Percentiles rank a stretch among this genome's conserved stretches.
Evolutionary conservation across 2,888 invertebrate genomes (phyloP).

Genomic region (Agrochola circellaris): DNA sequence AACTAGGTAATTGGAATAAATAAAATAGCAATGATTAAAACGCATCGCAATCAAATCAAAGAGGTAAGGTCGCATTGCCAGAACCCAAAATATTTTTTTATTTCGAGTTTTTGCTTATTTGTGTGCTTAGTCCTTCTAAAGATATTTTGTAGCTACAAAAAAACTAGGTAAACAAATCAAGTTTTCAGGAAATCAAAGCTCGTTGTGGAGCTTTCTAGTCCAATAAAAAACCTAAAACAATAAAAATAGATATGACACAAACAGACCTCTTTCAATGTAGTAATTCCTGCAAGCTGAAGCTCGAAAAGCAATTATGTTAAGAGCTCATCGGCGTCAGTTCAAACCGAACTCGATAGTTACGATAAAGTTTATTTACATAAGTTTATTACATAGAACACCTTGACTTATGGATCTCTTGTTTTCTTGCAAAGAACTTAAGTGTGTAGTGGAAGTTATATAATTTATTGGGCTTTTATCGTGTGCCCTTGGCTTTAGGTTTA

Average conservation of each 20-base stretch:
- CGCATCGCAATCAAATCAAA: neutral
- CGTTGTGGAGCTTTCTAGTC: too few relatives aligned
- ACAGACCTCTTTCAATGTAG: conserved; percentile 2
- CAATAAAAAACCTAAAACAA: neutral
- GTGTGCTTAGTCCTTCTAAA: neutral
- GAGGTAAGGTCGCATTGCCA: neutral
- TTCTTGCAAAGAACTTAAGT: conserved; percentile 36
- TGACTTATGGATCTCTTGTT: conserved; percentile 46
- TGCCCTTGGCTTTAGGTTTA: conserved; percentile 16
- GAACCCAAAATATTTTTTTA: neutral
- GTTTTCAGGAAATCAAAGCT: neutral
- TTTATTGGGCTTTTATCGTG: conserved; percentile 52
- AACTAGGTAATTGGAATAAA: neutral
- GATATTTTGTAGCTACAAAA: too few relatives aligned
- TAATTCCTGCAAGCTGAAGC: conserved; percentile 31
- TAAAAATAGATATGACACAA: conserved; percentile 7
- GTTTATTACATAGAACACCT: neutral
- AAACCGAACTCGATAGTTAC: conserved; percentile 24
- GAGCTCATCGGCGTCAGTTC: conserved; percentile 38
- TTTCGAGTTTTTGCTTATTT: neutral
- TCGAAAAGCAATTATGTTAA: conserved; percentile 56
- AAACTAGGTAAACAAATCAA: neutral
- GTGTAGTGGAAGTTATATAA: conserved; percentile 38
- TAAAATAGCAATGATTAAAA: neutral
- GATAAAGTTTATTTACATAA: conserved; percentile 40